These are phyloP conservation scores for Alcedo quadribrachys DNA, from an alignment of 2,797 vertebrate species.

Conservation along the genomic window DNA sequence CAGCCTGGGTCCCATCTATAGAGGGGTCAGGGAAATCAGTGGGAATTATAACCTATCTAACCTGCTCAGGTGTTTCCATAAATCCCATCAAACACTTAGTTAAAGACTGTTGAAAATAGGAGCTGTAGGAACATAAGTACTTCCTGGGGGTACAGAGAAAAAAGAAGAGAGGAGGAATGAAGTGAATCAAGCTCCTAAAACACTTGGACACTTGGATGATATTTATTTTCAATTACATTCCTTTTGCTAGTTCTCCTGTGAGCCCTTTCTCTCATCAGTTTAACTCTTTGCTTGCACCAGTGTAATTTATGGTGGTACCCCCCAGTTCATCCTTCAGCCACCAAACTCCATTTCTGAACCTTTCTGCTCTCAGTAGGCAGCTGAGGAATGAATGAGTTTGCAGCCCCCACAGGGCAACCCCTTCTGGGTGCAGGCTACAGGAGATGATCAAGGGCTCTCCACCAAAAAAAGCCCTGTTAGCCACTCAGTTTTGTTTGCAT, in stretches of 20 bases:
- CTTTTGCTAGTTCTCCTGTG: not conserved
- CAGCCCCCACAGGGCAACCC: not conserved
- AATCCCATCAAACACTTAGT: constrained; percentile 56
- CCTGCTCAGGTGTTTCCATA: constrained; percentile 59
- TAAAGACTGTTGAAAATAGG: constrained; percentile 4
- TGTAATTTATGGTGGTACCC: not conserved
- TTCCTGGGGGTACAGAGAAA: not conserved
- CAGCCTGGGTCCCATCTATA: not conserved
- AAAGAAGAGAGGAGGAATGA: not conserved
- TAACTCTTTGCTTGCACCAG: not conserved
- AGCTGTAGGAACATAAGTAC: not conserved
- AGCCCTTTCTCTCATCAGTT: not conserved
- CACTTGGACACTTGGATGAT: not conserved
- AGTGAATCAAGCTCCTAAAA: not conserved
- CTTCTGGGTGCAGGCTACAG: not conserved
- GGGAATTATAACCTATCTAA: constrained; percentile 45
- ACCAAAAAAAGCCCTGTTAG: not conserved
- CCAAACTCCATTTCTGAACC: not conserved
- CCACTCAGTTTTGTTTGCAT: not conserved
- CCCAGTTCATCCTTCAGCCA: not conserved
- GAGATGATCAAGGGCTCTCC: not conserved
- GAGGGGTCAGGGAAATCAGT: constrained; percentile 43
- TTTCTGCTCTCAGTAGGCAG: not conserved
- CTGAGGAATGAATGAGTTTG: not conserved
- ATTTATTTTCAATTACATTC: not conserved